Conservation (phyloP, 1,140 invertebrate genomes). For the Papilio polyxenes region DNA sequence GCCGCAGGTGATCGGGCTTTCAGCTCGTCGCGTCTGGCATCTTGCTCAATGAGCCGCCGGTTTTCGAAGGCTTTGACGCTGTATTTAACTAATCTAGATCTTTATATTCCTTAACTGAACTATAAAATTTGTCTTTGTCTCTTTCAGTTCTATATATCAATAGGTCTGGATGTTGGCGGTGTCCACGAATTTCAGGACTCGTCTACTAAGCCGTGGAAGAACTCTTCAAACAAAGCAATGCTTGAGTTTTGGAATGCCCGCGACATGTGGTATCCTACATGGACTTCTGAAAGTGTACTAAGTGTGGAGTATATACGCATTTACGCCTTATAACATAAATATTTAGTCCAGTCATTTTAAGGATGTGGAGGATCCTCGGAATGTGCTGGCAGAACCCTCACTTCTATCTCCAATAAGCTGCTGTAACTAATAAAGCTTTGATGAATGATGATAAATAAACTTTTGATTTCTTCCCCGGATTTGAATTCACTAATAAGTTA, state of each 20-base stretch:
- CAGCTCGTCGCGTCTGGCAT: too few species aligned
- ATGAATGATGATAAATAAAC: background rate
- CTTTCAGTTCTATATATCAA: conserved; percentile 86
- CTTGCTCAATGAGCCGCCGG: too few species aligned
- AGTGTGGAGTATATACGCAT: conserved; percentile 84
- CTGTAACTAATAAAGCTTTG: background rate
- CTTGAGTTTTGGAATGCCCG: conserved; percentile 84
- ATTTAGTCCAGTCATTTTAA: background rate
- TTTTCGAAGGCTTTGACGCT: too few species aligned
- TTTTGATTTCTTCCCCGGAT: too few species aligned
- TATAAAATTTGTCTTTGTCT: conserved; percentile 20
- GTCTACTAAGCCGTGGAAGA: conserved; percentile 86
- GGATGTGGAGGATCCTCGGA: background rate
- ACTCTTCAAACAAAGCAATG: conserved; percentile 81
- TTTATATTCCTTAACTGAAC: background rate
- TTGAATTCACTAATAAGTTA: too few species aligned
- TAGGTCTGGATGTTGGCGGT: conserved; percentile 89
- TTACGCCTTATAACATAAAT: conserved; percentile 72
- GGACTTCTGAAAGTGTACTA: conserved; percentile 81
- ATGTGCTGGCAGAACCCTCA: background rate
- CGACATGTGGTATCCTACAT: conserved; percentile 83
- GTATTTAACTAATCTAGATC: background rate
- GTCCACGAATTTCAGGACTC: conserved; percentile 85
- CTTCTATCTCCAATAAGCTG: background rate
- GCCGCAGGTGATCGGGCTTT: too few species aligned